phyloP scores from a whole-genome alignment of 2,888 invertebrate genomes.

The Lymantria monacha region DNA sequence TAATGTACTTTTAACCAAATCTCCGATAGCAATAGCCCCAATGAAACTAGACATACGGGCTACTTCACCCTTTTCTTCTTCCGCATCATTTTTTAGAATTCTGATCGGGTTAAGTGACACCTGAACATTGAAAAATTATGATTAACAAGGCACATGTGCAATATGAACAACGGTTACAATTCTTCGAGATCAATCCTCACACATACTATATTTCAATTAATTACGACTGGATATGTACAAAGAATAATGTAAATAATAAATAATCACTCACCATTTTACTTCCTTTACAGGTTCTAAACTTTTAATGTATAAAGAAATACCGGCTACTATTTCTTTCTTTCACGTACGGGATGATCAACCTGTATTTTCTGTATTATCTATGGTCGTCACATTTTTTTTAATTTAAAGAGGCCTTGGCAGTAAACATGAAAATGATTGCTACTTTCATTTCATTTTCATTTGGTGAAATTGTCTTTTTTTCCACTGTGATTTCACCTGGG shows the following conservation, averaged over 20 bases:
- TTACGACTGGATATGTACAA: slow-evolving; percentile 3
- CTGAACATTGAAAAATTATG: slow-evolving; percentile 60
- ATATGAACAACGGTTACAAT: slow-evolving; percentile 43
- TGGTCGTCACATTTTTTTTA: too few relatives aligned
- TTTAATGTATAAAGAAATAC: slow-evolving; percentile 13
- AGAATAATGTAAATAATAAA: slow-evolving; percentile 10
- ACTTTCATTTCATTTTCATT: too few relatives aligned
- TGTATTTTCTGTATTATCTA: too few relatives aligned
- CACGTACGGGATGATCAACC: too few relatives aligned
- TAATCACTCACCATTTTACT: slow-evolving; percentile 39
- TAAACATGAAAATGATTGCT: too few relatives aligned
- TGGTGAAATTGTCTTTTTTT: too few relatives aligned
- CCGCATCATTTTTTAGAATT: slow-evolving; percentile 97
- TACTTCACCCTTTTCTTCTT: slow-evolving; percentile 98
- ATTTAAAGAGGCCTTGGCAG: too few relatives aligned
- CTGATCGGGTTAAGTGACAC: slow-evolving; percentile 96
- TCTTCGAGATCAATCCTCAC: slow-evolving; percentile 17
- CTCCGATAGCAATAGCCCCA: slow-evolving; percentile 99
- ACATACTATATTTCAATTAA: background rate
- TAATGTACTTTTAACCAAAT: slow-evolving; percentile 98
- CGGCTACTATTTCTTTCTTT: slow-evolving; percentile 11
- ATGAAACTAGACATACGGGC: slow-evolving; percentile 99
- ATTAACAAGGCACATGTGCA: slow-evolving; percentile 54
- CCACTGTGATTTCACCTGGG: too few relatives aligned
- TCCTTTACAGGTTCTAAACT: slow-evolving; percentile 8